Evolutionary conservation across 2,797 vertebrate species (phyloP).

Genomic region (Sebastes reedi): DNA sequence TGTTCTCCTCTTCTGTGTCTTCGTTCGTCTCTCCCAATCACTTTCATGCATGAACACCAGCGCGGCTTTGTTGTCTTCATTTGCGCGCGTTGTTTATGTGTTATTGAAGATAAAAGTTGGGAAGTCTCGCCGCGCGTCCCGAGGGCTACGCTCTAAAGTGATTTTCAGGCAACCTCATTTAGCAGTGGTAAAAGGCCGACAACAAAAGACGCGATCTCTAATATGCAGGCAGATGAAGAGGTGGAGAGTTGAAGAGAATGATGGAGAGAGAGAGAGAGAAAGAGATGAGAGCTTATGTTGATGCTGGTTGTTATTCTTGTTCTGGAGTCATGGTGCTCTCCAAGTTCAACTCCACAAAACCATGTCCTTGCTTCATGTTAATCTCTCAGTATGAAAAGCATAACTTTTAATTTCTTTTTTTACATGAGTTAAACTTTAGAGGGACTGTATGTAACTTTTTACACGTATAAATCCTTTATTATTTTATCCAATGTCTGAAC

Average conservation of each 20-base stretch:
- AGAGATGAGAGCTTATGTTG: not conserved
- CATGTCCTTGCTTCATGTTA: not conserved
- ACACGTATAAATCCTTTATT: too few relatives aligned
- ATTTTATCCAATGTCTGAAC: too few relatives aligned
- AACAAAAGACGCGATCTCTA: constrained; percentile 1
- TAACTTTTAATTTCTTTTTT: not conserved
- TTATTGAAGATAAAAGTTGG: constrained; percentile 57
- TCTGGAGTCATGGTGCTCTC: not conserved
- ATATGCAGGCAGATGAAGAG: constrained; percentile 27
- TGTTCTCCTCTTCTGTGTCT: constrained; percentile 30
- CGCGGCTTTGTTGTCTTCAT: constrained; percentile 47
- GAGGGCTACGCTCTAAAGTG: constrained; percentile 30
- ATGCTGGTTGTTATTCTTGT: not conserved
- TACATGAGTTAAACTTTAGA: not conserved
- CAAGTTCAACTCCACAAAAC: not conserved
- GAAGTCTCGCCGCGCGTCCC: not conserved
- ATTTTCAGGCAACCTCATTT: constrained; percentile 43
- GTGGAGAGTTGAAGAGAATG: constrained; percentile 1
- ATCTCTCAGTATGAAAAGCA: not conserved
- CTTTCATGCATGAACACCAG: constrained; percentile 60
- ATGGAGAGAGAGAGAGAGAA: not conserved
- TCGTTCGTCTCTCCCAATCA: constrained; percentile 28
- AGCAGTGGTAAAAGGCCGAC: constrained; percentile 29
- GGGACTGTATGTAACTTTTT: too few relatives aligned
- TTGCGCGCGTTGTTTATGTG: constrained; percentile 32